Percentiles rank a stretch among this genome's conserved stretches.
phyloP scores from a whole-genome alignment of 2,113 vertebrate genomes.

The Siphamia tubifer region DNA sequence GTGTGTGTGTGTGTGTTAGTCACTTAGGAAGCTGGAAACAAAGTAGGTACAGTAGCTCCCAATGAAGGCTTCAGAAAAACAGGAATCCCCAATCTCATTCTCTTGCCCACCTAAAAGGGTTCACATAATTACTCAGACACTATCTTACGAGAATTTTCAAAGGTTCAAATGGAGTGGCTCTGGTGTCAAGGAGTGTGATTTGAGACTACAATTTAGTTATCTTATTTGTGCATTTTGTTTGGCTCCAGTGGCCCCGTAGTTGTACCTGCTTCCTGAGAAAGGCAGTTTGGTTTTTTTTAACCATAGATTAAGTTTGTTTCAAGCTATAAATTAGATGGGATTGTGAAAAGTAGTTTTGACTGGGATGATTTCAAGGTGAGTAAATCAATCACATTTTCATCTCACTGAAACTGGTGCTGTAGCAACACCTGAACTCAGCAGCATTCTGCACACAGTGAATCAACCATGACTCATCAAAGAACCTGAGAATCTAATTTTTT shows the following conservation, averaged over 20 bases:
- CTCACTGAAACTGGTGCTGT: not conserved
- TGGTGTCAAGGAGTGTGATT: constrained; percentile 6
- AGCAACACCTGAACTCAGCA: not conserved
- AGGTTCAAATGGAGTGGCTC: not conserved
- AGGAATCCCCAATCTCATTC: constrained; percentile 43
- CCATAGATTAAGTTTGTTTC: not conserved
- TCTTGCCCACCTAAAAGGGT: not conserved
- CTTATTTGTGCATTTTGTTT: not conserved
- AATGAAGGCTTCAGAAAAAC: constrained; percentile 23
- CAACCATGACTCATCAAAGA: constrained; percentile 25
- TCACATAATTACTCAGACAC: not conserved
- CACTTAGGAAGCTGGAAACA: constrained; percentile 50
- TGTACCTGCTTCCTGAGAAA: not conserved
- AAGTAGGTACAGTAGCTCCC: constrained; percentile 26
- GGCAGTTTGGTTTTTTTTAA: not conserved
- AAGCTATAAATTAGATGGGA: not conserved
- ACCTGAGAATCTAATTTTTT: constrained; percentile 7
- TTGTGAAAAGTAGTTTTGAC: not conserved
- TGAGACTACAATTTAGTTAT: constrained; percentile 16
- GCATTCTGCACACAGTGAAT: not conserved
- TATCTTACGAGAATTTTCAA: not conserved
- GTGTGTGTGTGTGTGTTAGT: not conserved
- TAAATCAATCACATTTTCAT: not conserved
- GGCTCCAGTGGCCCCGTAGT: not conserved
- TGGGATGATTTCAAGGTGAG: not conserved